Percentiles rank a stretch among this genome's conserved stretches.
These are phyloP conservation scores for Australoheros scitulus DNA, from an alignment of 2,113 vertebrate genomes.

Conservation along the genomic window DNA sequence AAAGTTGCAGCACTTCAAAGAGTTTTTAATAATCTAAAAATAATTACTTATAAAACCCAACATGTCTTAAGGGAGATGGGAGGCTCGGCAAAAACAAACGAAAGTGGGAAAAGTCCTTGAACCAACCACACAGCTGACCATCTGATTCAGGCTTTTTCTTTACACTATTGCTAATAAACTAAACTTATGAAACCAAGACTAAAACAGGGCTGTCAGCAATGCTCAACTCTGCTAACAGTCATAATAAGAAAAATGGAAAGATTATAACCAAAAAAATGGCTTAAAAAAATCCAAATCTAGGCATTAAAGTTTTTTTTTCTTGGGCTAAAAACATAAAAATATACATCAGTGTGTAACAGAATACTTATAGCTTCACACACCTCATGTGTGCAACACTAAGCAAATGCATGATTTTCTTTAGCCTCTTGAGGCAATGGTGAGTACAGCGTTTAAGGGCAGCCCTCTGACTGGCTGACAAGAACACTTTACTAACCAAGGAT, in stretches of 20 bases:
- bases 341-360: neutral
- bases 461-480: neutral
- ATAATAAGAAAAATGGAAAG: neutral
- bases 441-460: neutral
- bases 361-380: neutral
- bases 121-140: neutral
- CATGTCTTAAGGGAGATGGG: neutral
- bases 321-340: neutral
- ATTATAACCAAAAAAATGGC: neutral
- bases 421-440: neutral
- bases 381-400: neutral
- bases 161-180: neutral
- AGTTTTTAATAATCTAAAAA: neutral
- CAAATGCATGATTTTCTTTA: too few relatives aligned
- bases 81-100: neutral
- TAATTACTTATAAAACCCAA: neutral
- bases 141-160: neutral
- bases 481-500: neutral
- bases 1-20: neutral
- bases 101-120: neutral
- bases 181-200: neutral
- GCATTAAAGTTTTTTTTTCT: neutral
- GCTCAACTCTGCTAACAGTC: fast-evolving
- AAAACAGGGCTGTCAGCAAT: neutral
- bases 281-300: neutral